Evolutionary conservation across 2,888 invertebrate genomes (phyloP).

Genomic region (Acanthosepion pharaonis): DNA sequence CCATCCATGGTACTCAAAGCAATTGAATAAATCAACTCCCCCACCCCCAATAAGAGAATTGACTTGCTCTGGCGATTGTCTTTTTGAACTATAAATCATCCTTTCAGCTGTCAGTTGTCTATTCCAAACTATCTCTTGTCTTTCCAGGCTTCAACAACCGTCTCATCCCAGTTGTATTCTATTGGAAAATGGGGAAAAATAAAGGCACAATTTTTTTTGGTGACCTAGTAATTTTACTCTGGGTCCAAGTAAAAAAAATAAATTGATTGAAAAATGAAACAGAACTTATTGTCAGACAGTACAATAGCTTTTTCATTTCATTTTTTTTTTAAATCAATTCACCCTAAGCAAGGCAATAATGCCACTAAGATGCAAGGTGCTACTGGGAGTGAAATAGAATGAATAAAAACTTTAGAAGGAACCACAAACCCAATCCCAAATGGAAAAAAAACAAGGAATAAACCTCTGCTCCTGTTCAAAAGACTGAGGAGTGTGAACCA

Average conservation of each 20-base stretch:
- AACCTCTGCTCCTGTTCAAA: too few relatives aligned
- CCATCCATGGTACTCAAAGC: not conserved
- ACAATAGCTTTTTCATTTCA: too few relatives aligned
- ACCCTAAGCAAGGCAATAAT: too few relatives aligned
- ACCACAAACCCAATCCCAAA: too few relatives aligned
- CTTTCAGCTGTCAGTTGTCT: not conserved
- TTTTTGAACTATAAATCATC: not conserved
- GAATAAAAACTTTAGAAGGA: too few relatives aligned
- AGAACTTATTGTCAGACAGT: too few relatives aligned
- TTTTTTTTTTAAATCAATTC: too few relatives aligned
- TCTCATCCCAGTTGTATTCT: not conserved
- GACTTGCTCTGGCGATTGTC: not conserved
- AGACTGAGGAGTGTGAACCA: too few relatives aligned
- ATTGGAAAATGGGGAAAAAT: not conserved
- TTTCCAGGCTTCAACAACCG: not conserved
- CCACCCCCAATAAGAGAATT: not conserved
- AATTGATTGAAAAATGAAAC: too few relatives aligned
- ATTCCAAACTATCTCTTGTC: not conserved
- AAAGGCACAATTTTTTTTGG: not conserved
- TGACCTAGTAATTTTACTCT: not conserved
- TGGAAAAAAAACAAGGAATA: too few relatives aligned
- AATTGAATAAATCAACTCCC: not conserved
- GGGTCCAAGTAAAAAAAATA: not conserved
- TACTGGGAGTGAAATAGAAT: too few relatives aligned
- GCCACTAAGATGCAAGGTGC: too few relatives aligned